Evolutionary conservation across 30 jellyfish, hydroid and myxozoan species (phyloP).

Genomic region (Nemopilema nomurai): DNA sequence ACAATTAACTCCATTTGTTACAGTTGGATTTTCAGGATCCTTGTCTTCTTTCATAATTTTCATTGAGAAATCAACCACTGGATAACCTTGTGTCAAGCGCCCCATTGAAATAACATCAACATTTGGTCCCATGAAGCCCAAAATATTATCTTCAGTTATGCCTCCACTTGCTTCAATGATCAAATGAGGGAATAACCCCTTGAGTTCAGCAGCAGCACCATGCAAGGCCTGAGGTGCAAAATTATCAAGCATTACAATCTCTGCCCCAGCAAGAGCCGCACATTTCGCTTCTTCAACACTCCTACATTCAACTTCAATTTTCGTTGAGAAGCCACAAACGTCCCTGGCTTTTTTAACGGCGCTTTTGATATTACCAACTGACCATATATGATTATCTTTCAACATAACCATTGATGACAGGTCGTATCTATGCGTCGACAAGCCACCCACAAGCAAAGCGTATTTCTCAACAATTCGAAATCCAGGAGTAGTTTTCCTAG

Average conservation of each 20-base stretch:
- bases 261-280: conserved; percentile 87
- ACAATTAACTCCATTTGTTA: neutral
- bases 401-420: conserved; percentile 84
- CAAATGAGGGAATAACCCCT: conserved; percentile 44
- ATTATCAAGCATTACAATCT: conserved; percentile 82
- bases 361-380: conserved; percentile 67
- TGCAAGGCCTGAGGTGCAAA: conserved; percentile 58
- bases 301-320: conserved; percentile 91
- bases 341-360: conserved; percentile 83
- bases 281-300: conserved; percentile 70
- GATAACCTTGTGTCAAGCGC: conserved; percentile 76
- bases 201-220: conserved; percentile 63
- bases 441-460: conserved; percentile 84
- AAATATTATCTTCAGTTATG: conserved; percentile 33
- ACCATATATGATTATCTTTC: conserved; percentile 89
- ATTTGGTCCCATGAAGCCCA: conserved; percentile 69
- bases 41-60: conserved; percentile 71
- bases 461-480: conserved; percentile 78
- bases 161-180: conserved; percentile 90
- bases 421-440: conserved; percentile 78
- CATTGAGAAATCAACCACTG: conserved; percentile 83
- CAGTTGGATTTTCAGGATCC: conserved; percentile 72
- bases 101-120: conserved; percentile 83
- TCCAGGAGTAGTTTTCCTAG: conserved; percentile 92
- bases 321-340: conserved; percentile 77